Evolutionary conservation across 2,888 invertebrate genomes (phyloP).

Genomic region (Sabatieria punctata): DNA sequence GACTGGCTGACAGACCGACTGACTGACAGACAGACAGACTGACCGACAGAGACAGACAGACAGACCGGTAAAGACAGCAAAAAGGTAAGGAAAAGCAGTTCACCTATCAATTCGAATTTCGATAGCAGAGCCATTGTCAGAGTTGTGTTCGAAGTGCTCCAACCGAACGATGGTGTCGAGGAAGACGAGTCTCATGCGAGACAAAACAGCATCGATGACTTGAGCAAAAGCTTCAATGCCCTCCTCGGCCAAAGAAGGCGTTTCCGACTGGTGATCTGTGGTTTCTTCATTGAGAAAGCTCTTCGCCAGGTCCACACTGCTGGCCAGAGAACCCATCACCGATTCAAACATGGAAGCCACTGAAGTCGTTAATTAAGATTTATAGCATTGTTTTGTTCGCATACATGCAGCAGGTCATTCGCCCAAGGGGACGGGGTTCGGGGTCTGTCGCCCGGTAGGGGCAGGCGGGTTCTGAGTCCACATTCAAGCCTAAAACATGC

Average conservation of each 20-base stretch:
- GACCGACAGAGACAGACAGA: too few relatives aligned
- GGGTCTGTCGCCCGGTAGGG: too few relatives aligned
- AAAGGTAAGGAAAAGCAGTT: too few relatives aligned
- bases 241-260: constrained; percentile 18
- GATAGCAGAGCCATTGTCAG: constrained; percentile 23
- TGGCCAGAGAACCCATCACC: constrained; percentile 31
- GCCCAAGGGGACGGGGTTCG: too few relatives aligned
- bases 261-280: not conserved
- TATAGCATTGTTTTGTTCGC: too few relatives aligned
- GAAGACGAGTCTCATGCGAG: constrained; percentile 31
- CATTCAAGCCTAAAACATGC: too few relatives aligned
- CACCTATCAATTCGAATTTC: constrained; percentile 33
- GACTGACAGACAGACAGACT: too few relatives aligned
- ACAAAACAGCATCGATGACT: constrained; percentile 36
- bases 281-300: constrained; percentile 27
- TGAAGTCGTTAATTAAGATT: too few relatives aligned
- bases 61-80: too few relatives aligned
- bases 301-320: constrained; percentile 32
- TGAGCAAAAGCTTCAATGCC: constrained; percentile 35
- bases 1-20: too few relatives aligned
- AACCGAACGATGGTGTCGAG: constrained; percentile 32
- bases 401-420: too few relatives aligned
- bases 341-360: constrained; percentile 26
- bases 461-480: too few relatives aligned
- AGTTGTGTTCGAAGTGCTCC: constrained; percentile 29